Evolutionary conservation across 2,797 vertebrate genomes (phyloP), one percentile per base, ranked within the genome.

Genomic region (Premnoplex brunnescens): DNA sequence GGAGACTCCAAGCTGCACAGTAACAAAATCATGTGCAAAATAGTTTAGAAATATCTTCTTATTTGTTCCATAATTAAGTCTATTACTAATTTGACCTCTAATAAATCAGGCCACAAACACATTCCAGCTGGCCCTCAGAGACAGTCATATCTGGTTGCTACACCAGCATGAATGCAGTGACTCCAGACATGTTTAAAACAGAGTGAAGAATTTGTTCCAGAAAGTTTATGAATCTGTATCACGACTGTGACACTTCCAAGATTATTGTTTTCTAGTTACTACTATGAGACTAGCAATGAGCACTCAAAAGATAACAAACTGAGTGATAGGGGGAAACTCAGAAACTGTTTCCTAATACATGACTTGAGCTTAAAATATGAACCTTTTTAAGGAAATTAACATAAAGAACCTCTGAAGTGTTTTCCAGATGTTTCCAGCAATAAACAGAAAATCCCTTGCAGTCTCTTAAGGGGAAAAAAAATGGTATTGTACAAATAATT

Each of bases 401-500:
- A 69, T 41, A 76, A 46, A 88, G 16, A 69, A 59, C 36, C 56
- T 82, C 59, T 59, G 36, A 87, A 76, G n/a, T 22, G 7, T 49
- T 83, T 91, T 84, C 60, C 56, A 64, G 71, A 66, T 71, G 78
- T 69, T 73, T 91, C 11, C 20, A 24, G 24, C 71, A 77, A 90
- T 86, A 80, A 91, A 69, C n/a, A 91, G 46, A 83, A 89, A 80
- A 66, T 56, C n/a, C 16, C 48, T 71, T 71, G 23, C 3, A 12
- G 21, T 36, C 32, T 58, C 41, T 51, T 63, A 67, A 54, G 23
- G 37, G 20, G 43, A 12, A 23, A 3, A 46, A 64, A 48, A 36
- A 12, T 0, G 0, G 12, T 20, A 71, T 16, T 1, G 72, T 28
- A 64, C 1, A 1, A 73, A 66, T 73, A 21, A 80, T 48, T 28